Evolutionary conservation across 1,140 invertebrate genomes (phyloP).

Genomic region (Macrobrachium rosenbergii): DNA sequence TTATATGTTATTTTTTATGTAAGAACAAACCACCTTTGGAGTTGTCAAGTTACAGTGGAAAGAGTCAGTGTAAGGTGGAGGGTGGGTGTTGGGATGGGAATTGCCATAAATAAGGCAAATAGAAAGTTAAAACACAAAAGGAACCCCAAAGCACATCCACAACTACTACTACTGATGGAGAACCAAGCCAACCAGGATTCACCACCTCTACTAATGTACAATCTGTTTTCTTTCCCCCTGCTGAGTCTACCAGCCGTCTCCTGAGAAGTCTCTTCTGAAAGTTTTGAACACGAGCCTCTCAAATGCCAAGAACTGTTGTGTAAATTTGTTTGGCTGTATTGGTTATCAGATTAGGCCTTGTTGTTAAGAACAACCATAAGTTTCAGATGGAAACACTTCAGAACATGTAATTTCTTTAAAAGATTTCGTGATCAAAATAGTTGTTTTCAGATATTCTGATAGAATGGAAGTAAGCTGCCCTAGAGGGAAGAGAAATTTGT

Average conservation of each 20-base stretch:
- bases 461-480: too few species aligned
- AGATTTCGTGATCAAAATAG: too few species aligned
- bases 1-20: slow-evolving; percentile 17
- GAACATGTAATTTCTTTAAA: too few species aligned
- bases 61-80: neutral
- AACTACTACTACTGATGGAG: slow-evolving; percentile 28
- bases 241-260: slow-evolving; percentile 33
- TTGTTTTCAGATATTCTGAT: too few species aligned
- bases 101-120: neutral
- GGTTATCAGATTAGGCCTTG: neutral
- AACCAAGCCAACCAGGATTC: slow-evolving; percentile 22
- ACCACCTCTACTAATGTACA: slow-evolving; percentile 54
- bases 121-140: slow-evolving; percentile 18
- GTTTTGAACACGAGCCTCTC: slow-evolving; percentile 29
- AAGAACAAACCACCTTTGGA: neutral
- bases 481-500: too few species aligned
- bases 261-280: slow-evolving; percentile 49
- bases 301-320: neutral
- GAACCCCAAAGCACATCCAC: slow-evolving; percentile 7
- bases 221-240: slow-evolving; percentile 62
- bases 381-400: too few species aligned
- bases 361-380: too few species aligned
- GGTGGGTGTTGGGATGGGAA: neutral
- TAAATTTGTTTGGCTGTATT: neutral
- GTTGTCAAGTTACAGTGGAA: neutral